A percentile compares a stretch with the other conserved stretches of the same genome.
phyloP scores from a whole-genome alignment of 2,113 vertebrate species.

The Pseudorasbora parva region DNA sequence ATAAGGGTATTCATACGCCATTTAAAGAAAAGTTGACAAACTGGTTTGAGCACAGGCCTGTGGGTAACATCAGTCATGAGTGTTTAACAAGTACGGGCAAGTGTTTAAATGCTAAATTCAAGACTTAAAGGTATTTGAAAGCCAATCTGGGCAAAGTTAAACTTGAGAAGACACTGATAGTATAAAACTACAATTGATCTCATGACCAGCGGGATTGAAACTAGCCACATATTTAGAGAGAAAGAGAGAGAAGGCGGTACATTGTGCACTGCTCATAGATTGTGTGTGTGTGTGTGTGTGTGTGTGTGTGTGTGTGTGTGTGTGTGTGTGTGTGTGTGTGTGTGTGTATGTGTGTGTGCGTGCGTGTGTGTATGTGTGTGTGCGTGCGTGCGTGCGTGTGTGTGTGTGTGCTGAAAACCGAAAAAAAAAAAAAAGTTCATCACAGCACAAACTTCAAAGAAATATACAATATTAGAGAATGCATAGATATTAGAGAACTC shows the following conservation, averaged over 20 bases:
- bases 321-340: too few relatives aligned
- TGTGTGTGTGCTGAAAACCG: too few relatives aligned
- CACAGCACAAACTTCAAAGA: not conserved
- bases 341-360: too few relatives aligned
- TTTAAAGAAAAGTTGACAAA: slow-evolving; percentile 35
- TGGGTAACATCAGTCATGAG: not conserved
- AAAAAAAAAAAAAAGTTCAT: not conserved
- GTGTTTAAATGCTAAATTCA: not conserved
- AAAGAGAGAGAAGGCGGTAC: not conserved
- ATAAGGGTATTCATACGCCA: not conserved
- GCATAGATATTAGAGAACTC: not conserved
- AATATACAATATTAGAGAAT: not conserved
- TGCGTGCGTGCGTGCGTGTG: too few relatives aligned
- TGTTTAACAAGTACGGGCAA: slow-evolving; percentile 23
- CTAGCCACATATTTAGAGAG: not conserved
- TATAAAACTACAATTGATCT: not conserved
- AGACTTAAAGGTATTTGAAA: not conserved
- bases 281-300: not conserved
- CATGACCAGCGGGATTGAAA: slow-evolving; percentile 24
- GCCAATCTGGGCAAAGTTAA: slow-evolving; percentile 2
- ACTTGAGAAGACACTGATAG: not conserved
- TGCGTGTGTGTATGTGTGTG: too few relatives aligned
- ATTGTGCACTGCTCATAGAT: not conserved
- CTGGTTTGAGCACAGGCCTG: slow-evolving; percentile 11
- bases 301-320: not conserved